phyloP scores from a whole-genome alignment of 1,140 invertebrate genomes.

The Latrodectus geometricus region DNA sequence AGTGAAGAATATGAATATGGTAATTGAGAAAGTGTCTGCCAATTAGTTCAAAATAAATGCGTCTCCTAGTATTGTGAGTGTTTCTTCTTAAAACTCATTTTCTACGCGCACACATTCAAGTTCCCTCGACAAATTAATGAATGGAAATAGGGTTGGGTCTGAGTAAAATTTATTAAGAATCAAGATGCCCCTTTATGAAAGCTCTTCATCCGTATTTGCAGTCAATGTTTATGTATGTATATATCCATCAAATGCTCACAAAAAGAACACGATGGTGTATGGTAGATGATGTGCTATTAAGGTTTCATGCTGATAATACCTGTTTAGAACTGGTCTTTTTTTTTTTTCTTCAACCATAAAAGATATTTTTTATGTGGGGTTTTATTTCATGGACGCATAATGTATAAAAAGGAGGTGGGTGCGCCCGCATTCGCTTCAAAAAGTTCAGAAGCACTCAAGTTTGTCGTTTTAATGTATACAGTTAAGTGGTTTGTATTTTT shows the following conservation, averaged over 20 bases:
- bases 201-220: background rate
- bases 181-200: background rate
- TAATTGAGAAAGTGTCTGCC: background rate
- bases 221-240: constrained; percentile 57
- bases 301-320: constrained; percentile 39
- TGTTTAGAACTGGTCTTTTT: constrained; percentile 9
- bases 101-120: background rate
- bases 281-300: constrained; percentile 24
- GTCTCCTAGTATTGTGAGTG: background rate
- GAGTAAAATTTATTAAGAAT: constrained; percentile 54
- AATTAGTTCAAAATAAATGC: constrained; percentile 23
- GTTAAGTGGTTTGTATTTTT: constrained; percentile 10
- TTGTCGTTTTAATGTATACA: constrained; percentile 42
- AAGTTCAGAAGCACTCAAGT: constrained; percentile 34
- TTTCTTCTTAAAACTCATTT: background rate
- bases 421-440: constrained; percentile 34
- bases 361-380: constrained; percentile 3
- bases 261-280: constrained; percentile 13
- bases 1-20: too few relatives aligned
- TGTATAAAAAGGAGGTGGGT: constrained; percentile 30
- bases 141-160: constrained; percentile 23
- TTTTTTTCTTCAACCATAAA: background rate
- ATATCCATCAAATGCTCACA: constrained; percentile 43
- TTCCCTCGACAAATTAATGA: constrained; percentile 45
- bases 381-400: background rate